These are phyloP conservation scores for Syrphus vitripennis DNA, from an alignment of 2,888 invertebrate genomes.

Conservation along the genomic window DNA sequence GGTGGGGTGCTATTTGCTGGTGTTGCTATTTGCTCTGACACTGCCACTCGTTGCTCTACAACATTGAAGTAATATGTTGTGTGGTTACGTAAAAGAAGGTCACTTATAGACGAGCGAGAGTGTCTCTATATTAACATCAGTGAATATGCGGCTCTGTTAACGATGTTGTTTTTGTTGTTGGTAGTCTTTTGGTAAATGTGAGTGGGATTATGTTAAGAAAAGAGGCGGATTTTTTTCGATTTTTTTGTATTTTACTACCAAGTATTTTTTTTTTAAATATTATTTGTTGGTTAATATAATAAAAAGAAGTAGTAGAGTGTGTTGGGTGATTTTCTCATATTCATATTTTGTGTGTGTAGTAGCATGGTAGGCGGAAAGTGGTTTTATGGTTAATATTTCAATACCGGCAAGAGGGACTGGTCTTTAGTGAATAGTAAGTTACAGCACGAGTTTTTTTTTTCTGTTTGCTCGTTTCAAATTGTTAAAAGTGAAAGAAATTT, in stretches of 20 bases:
- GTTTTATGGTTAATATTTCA: slow-evolving; percentile 66
- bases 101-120: slow-evolving; percentile 25
- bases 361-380: slow-evolving; percentile 60
- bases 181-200: slow-evolving; percentile 19
- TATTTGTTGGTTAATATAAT: slow-evolving; percentile 28
- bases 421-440: slow-evolving; percentile 14
- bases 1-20: slow-evolving; percentile 36
- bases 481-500: slow-evolving; percentile 26
- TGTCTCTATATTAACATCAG: neutral
- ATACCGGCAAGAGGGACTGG: slow-evolving; percentile 41
- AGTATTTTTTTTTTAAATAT: slow-evolving; percentile 18
- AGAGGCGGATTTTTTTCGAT: slow-evolving; percentile 49
- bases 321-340: slow-evolving; percentile 36
- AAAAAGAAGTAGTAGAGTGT: slow-evolving; percentile 4
- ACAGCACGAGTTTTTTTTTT: slow-evolving; percentile 8
- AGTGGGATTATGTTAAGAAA: slow-evolving; percentile 46
- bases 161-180: neutral
- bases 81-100: slow-evolving; percentile 70
- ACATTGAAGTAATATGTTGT: slow-evolving; percentile 4
- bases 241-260: slow-evolving; percentile 24
- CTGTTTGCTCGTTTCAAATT: neutral
- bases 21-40: neutral
- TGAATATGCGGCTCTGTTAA: neutral
- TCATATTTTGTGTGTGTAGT: slow-evolving; percentile 7
- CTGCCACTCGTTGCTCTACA: slow-evolving; percentile 11